Evolutionary conservation across 2,113 vertebrate species (phyloP).

Genomic region (Sturnira hondurensis): DNA sequence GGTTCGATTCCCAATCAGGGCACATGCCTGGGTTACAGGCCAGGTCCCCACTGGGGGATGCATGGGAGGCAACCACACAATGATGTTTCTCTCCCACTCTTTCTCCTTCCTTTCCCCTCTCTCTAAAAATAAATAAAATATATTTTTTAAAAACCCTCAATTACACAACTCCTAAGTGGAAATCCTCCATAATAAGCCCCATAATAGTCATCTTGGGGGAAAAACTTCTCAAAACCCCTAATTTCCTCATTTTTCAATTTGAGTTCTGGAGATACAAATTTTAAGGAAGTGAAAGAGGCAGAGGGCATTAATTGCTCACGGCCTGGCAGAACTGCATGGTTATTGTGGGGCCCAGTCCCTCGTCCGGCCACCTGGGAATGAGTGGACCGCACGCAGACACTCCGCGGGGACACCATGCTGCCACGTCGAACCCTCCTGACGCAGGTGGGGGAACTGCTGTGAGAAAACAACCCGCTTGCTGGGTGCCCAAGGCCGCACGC

Average conservation of each 20-base stretch:
- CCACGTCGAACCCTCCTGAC: not conserved
- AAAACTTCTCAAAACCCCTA: not conserved
- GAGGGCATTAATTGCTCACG: not conserved
- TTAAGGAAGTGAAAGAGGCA: not conserved
- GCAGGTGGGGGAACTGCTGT: not conserved
- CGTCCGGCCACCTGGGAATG: not conserved
- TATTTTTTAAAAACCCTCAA: not conserved
- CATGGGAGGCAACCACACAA: no score
- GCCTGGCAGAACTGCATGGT: not conserved
- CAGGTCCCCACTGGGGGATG: no score
- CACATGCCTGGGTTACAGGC: no score
- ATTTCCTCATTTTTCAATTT: not conserved
- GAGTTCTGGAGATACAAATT: not conserved
- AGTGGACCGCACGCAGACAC: fast-evolving
- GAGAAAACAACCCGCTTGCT: not conserved
- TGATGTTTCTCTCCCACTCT: no score
- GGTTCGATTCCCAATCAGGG: no score
- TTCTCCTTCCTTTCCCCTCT: no score
- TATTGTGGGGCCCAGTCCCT: not conserved
- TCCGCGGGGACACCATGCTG: not conserved
- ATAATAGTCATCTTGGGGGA: no score
- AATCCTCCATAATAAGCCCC: not conserved
- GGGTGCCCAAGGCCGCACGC: not conserved
- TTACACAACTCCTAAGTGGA: not conserved
- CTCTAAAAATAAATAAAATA: no score